phyloP scores from a whole-genome alignment of 2,888 invertebrate genomes.

The Protophormia terraenovae region DNA sequence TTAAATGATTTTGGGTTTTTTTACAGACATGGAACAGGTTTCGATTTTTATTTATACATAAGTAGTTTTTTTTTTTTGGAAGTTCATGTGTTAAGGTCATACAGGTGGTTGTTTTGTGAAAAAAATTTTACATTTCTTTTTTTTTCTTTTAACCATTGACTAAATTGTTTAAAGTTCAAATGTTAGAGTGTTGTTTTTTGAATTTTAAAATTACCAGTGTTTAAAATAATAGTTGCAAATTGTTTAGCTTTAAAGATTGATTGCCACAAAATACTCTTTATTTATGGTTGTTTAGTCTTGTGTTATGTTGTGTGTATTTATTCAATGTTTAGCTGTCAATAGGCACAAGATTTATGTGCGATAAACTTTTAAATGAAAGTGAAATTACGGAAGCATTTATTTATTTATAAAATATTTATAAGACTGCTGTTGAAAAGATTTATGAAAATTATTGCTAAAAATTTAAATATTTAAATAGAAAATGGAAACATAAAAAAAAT shows the following conservation, averaged over 20 bases:
- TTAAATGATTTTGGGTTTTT: constrained; percentile 5
- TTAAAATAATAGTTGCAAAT: background rate
- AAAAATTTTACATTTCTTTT: constrained; percentile 4
- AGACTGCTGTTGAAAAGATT: background rate
- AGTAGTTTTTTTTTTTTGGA: constrained; percentile 24
- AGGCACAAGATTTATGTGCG: constrained; percentile 36
- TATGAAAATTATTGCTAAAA: background rate
- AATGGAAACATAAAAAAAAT: too few relatives aligned
- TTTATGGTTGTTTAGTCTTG: too few relatives aligned
- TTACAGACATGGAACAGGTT: constrained; percentile 46
- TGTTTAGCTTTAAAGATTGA: constrained; percentile 19
- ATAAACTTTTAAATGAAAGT: constrained; percentile 47
- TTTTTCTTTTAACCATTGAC: background rate
- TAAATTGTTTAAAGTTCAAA: constrained; percentile 34
- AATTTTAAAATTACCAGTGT: background rate
- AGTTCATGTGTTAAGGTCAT: constrained; percentile 60
- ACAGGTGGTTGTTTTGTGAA: constrained; percentile 48
- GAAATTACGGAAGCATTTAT: constrained; percentile 38
- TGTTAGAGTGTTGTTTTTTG: background rate
- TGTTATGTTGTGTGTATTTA: background rate
- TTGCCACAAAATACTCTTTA: background rate
- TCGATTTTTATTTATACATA: background rate
- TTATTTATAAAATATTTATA: background rate
- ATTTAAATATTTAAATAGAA: too few relatives aligned
- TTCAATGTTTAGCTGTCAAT: constrained; percentile 12